phyloP scores from a whole-genome alignment of 2,113 vertebrate genomes.

The Apteryx owenii region DNA sequence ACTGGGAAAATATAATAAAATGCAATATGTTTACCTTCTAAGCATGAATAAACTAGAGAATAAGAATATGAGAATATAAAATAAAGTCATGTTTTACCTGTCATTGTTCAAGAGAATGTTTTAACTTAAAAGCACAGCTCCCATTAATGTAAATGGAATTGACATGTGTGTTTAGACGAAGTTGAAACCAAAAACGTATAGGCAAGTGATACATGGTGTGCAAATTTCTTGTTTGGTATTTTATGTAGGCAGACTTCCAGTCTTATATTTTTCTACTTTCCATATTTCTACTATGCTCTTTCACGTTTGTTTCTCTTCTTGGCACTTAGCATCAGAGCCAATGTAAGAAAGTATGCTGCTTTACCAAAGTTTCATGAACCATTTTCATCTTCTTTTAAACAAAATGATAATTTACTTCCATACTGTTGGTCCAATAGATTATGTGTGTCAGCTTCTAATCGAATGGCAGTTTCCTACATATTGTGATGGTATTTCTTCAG shows the following conservation, averaged over 20 bases:
- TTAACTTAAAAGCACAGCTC: background rate
- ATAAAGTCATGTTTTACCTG: background rate
- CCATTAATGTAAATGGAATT: background rate
- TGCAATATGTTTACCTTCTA: background rate
- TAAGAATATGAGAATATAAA: background rate
- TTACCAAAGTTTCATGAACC: background rate
- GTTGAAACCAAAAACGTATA: background rate
- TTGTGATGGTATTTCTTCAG: background rate
- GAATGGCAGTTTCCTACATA: background rate
- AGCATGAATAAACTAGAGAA: background rate
- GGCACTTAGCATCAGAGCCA: background rate
- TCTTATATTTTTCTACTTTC: background rate
- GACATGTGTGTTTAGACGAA: background rate
- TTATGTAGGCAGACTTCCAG: background rate
- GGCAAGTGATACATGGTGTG: background rate
- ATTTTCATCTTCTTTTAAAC: background rate
- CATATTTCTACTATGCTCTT: background rate
- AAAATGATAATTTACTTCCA: background rate
- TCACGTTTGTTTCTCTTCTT: background rate
- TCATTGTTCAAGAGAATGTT: background rate
- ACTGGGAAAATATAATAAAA: background rate
- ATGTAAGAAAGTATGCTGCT: rapidly evolving
- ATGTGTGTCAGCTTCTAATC: background rate
- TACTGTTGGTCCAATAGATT: background rate
- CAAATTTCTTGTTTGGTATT: background rate